Conservation (phyloP, 1,140 invertebrate species). For the Drosophila truncata region DNA sequence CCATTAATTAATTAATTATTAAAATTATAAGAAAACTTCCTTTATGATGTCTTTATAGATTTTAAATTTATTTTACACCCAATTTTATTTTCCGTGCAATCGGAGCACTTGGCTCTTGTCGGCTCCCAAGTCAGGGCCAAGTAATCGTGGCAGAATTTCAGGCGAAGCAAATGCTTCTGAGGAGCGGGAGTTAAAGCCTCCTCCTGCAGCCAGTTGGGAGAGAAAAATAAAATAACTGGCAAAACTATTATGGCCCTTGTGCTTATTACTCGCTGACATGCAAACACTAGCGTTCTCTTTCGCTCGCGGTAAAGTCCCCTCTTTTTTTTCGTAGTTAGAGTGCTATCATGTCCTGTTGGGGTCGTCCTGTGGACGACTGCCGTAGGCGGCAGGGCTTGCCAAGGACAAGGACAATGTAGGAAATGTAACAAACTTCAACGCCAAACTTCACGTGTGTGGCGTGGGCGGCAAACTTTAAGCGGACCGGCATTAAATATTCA, state of each 20-base stretch:
- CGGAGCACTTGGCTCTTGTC: slow-evolving; percentile 30
- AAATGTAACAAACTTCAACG: slow-evolving; percentile 44
- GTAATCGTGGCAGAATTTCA: slow-evolving; percentile 64
- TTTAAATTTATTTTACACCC: background rate
- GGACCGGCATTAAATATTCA: slow-evolving; percentile 71
- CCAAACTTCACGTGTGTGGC: slow-evolving; percentile 46
- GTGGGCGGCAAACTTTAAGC: slow-evolving; percentile 54
- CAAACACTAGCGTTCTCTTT: slow-evolving; percentile 71
- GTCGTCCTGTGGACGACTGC: background rate
- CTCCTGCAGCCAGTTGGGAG: slow-evolving; percentile 9
- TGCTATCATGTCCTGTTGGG: slow-evolving; percentile 46
- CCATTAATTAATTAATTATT: background rate
- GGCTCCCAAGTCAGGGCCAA: slow-evolving; percentile 52
- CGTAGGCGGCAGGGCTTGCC: slow-evolving; percentile 31
- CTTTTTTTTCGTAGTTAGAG: slow-evolving; percentile 27
- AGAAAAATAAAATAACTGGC: slow-evolving; percentile 71
- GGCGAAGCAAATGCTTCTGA: slow-evolving; percentile 42
- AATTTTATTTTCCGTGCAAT: slow-evolving; percentile 7
- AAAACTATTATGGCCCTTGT: slow-evolving; percentile 83
- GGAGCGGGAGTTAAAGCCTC: background rate
- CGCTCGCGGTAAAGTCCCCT: slow-evolving; percentile 7
- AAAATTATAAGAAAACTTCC: background rate
- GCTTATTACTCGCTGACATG: slow-evolving; percentile 83
- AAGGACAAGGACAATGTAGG: slow-evolving; percentile 79
- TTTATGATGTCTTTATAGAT: background rate